Evolutionary conservation across 2,113 vertebrate genomes (phyloP).

Genomic region (Sebastes fasciatus): DNA sequence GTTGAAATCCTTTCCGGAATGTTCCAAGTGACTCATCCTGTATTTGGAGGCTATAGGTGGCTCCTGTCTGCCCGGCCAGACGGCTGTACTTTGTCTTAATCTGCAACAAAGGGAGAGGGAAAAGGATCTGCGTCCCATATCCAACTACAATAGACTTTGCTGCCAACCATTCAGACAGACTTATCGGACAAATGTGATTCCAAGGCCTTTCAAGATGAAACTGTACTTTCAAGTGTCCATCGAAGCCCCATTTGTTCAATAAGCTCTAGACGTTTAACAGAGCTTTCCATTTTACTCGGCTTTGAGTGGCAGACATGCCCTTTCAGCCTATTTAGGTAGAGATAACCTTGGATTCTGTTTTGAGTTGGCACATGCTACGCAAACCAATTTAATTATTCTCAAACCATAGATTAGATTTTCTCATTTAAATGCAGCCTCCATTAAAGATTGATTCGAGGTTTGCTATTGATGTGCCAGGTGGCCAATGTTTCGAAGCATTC

Average conservation of each 20-base stretch:
- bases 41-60: slow-evolving; percentile 71
- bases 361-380: slow-evolving; percentile 33
- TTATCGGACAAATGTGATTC: slow-evolving; percentile 64
- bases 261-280: slow-evolving; percentile 25
- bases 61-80: slow-evolving; percentile 70
- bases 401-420: slow-evolving; percentile 62
- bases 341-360: slow-evolving; percentile 58
- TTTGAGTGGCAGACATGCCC: slow-evolving; percentile 47
- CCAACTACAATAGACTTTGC: slow-evolving; percentile 45
- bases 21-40: slow-evolving; percentile 77
- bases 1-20: slow-evolving; percentile 81
- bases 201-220: slow-evolving; percentile 63
- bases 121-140: slow-evolving; percentile 59
- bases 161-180: slow-evolving; percentile 51
- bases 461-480: slow-evolving; percentile 62
- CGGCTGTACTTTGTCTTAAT: slow-evolving; percentile 72
- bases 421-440: slow-evolving; percentile 68
- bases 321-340: slow-evolving; percentile 49
- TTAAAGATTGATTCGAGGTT: slow-evolving; percentile 69
- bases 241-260: slow-evolving; percentile 51
- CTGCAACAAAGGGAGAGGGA: slow-evolving; percentile 67
- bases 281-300: slow-evolving; percentile 3
- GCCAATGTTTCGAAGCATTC: slow-evolving; percentile 50
- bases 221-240: slow-evolving; percentile 53
- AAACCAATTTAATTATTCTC: slow-evolving; percentile 66